phyloP scores from a whole-genome alignment of 2,113 vertebrate species.

The Sarotherodon lohbergeri region DNA sequence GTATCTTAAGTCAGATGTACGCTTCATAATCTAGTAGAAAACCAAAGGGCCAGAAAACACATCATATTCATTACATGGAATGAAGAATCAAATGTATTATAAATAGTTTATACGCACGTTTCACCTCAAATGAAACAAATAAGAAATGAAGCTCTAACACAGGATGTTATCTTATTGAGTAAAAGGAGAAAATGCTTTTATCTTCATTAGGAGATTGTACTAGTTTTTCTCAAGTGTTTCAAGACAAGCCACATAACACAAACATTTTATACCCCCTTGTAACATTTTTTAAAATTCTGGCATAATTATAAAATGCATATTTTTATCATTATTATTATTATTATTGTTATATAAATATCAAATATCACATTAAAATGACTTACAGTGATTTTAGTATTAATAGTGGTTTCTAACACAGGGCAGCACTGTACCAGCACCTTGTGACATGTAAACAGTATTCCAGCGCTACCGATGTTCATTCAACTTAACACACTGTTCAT shows the following conservation, averaged over 20 bases:
- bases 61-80: not conserved
- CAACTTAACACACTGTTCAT: slow-evolving; percentile 31
- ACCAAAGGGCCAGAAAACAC: not conserved
- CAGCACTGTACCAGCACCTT: not conserved
- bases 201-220: slow-evolving; percentile 21
- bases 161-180: not conserved
- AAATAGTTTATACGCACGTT: not conserved
- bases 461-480: not conserved
- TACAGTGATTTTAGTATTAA: not conserved
- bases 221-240: not conserved
- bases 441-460: not conserved
- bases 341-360: not conserved
- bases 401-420: not conserved
- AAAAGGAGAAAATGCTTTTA: slow-evolving; percentile 23
- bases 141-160: not conserved
- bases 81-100: not conserved
- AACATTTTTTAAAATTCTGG: not conserved
- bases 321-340: not conserved
- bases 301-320: not conserved
- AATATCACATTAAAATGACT: not conserved
- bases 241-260: not conserved
- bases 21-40: not conserved
- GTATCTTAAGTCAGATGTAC: not conserved
- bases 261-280: not conserved
- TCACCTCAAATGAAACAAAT: not conserved